Conservation (phyloP, 2,797 vertebrate genomes). For the Vespertilio murinus region DNA sequence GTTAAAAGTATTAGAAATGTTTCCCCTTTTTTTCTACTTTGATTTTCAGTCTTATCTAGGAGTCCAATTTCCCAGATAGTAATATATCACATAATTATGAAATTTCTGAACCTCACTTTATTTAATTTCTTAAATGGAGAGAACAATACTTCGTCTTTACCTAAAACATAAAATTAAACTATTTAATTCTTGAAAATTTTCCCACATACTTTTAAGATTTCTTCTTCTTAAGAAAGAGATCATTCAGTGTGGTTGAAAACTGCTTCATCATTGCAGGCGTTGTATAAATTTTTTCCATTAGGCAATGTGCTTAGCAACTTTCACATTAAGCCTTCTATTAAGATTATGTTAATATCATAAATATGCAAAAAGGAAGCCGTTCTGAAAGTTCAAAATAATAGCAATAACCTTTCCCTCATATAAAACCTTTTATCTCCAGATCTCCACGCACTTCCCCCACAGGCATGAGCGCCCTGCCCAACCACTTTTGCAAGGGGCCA, state of each 20-base stretch:
- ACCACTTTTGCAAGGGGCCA: conserved; percentile 30
- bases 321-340: conserved; percentile 68
- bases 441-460: conserved; percentile 40
- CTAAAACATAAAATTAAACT: conserved; percentile 56
- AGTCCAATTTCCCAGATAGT: neutral
- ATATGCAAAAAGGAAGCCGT: conserved; percentile 72
- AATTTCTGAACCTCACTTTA: neutral
- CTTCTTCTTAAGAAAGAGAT: conserved; percentile 59
- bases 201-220: conserved; percentile 24
- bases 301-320: conserved; percentile 70
- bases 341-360: conserved; percentile 75
- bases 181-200: conserved; percentile 49
- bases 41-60: conserved; percentile 8
- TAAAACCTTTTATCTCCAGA: conserved; percentile 66
- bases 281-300: conserved; percentile 40
- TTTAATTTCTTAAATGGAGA: conserved; percentile 4
- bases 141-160: conserved; percentile 39
- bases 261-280: conserved; percentile 52
- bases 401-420: conserved; percentile 62
- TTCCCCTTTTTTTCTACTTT: neutral
- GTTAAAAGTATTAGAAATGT: neutral
- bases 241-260: conserved; percentile 63
- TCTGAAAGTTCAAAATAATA: conserved; percentile 74
- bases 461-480: neutral
- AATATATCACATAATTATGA: neutral